These are phyloP conservation scores for Brachypodius melanocephalos DNA, from an alignment of 2,113 vertebrate species.

Conservation along the genomic window DNA sequence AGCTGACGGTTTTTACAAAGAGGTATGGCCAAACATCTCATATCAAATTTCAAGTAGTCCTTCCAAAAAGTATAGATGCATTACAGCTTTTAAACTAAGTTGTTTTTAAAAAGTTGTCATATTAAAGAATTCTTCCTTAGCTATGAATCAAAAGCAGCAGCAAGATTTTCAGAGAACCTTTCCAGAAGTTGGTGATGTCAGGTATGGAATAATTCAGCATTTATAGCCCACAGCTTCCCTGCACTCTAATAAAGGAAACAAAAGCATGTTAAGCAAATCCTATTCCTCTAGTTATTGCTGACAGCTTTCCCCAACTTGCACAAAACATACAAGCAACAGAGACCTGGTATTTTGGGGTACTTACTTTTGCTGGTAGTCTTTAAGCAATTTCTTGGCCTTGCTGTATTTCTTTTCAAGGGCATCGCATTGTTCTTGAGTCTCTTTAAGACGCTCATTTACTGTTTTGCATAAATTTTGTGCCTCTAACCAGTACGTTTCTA, in stretches of 20 bases:
- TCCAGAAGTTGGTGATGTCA: not conserved
- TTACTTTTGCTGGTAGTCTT: constrained; percentile 92
- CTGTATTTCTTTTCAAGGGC: constrained; percentile 89
- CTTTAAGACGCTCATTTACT: constrained; percentile 84
- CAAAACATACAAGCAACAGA: not conserved
- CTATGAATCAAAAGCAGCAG: not conserved
- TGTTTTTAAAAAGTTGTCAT: not conserved
- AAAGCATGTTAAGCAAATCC: not conserved
- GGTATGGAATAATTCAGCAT: not conserved
- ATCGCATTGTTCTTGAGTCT: constrained; percentile 86
- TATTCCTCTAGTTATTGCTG: not conserved
- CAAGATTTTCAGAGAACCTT: not conserved
- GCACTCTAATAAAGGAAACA: not conserved
- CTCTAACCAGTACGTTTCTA: constrained; percentile 90
- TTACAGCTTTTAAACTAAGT: not conserved
- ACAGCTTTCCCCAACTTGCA: not conserved
- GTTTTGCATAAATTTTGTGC: constrained; percentile 87
- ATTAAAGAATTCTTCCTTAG: not conserved
- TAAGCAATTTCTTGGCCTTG: constrained; percentile 91
- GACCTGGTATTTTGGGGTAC: not conserved
- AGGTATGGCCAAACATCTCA: not conserved
- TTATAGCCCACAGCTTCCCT: not conserved
- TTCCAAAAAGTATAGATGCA: not conserved
- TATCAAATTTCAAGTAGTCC: not conserved
- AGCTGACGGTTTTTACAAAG: not conserved